These are phyloP conservation scores for Ictalurus punctatus DNA, from an alignment of 2,113 vertebrate species.

Conservation along the genomic window DNA sequence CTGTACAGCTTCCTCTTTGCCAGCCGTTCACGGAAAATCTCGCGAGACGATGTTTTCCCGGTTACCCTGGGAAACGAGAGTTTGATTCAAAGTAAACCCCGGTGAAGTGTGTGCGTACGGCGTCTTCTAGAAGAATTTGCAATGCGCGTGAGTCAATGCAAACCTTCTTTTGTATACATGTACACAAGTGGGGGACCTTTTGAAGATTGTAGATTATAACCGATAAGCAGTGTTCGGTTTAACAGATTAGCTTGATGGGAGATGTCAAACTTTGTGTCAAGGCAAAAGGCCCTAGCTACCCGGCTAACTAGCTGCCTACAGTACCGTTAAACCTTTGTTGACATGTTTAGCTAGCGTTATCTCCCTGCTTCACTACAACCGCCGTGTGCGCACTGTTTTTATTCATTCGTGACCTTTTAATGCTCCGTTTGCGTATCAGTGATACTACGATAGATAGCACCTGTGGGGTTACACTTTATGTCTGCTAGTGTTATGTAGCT, in stretches of 20 bases:
- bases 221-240: not conserved
- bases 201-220: not conserved
- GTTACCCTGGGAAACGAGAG: conserved; percentile 72
- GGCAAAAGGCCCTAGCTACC: not conserved
- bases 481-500: not conserved
- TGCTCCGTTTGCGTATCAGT: not conserved
- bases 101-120: conserved; percentile 32
- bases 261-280: not conserved
- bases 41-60: conserved; percentile 63
- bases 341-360: not conserved
- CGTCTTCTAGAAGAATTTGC: not conserved
- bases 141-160: not conserved
- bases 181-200: not conserved
- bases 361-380: not conserved
- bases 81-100: conserved; percentile 50
- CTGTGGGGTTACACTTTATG: not conserved
- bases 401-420: not conserved
- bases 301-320: conserved; percentile 33
- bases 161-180: not conserved
- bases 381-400: not conserved
- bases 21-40: conserved; percentile 48
- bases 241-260: not conserved
- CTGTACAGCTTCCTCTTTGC: not conserved
- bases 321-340: not conserved
- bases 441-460: not conserved